These are phyloP conservation scores for Trachurus trachurus DNA, from an alignment of 2,797 vertebrate species.

Conservation along the genomic window DNA sequence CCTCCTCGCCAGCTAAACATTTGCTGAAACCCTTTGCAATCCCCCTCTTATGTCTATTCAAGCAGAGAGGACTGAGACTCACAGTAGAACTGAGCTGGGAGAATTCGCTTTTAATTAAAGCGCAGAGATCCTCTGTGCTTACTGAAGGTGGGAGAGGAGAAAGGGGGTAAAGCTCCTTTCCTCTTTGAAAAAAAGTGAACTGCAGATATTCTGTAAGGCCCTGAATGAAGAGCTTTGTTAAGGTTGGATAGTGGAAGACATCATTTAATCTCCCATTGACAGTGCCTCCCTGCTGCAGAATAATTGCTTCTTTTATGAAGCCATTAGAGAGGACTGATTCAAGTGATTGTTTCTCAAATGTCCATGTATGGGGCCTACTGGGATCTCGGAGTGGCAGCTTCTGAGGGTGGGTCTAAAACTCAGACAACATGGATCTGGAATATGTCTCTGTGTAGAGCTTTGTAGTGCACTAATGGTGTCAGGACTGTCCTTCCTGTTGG, in stretches of 20 bases:
- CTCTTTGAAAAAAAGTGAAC: constrained; percentile 47
- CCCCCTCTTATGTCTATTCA: constrained; percentile 66
- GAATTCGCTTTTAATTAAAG: constrained; percentile 79
- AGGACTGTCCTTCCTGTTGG: constrained; percentile 14
- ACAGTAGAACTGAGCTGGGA: constrained; percentile 59
- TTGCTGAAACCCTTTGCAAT: constrained; percentile 56
- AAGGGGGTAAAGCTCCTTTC: constrained; percentile 44
- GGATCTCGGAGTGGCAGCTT: constrained; percentile 36
- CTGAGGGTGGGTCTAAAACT: constrained; percentile 29
- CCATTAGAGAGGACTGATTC: constrained; percentile 73
- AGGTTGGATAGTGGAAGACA: constrained; percentile 72
- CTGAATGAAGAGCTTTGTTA: constrained; percentile 81
- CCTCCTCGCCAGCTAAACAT: constrained; percentile 52
- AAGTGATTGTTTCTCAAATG: constrained; percentile 76
- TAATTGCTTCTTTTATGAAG: constrained; percentile 82
- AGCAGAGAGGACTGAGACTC: constrained; percentile 65
- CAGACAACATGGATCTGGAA: constrained; percentile 31
- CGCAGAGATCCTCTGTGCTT: constrained; percentile 62
- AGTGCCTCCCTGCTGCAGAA: constrained; percentile 70
- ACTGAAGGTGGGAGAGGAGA: constrained; percentile 65
- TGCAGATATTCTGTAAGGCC: constrained; percentile 60
- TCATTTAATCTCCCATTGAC: constrained; percentile 82
- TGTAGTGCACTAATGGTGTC: constrained; percentile 41
- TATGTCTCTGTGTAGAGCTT: constrained; percentile 33
- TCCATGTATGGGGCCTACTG: constrained; percentile 57